These are phyloP conservation scores for Subanguina moxae DNA, from an alignment of 1,140 invertebrate species.

Conservation along the genomic window DNA sequence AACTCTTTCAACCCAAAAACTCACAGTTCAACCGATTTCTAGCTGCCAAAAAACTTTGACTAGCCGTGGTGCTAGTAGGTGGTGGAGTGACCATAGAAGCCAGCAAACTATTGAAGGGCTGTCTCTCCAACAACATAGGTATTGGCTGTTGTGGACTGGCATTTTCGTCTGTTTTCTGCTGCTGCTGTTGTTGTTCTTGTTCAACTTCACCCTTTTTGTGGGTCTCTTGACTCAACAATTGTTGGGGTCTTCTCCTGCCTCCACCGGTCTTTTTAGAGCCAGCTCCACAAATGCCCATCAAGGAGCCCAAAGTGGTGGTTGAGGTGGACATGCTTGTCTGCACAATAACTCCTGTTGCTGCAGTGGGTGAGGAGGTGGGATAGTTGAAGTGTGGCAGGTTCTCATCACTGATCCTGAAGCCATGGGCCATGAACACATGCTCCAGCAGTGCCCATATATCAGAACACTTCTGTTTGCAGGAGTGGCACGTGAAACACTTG, in stretches of 20 bases:
- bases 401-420: conserved; percentile 49
- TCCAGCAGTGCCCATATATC: conserved; percentile 56
- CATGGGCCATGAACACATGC: conserved; percentile 52
- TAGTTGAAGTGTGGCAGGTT: conserved; percentile 40
- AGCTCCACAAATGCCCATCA: not conserved
- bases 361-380: conserved; percentile 16
- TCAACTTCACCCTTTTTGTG: not conserved
- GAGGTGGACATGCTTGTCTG: no score
- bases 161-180: not conserved
- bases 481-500: conserved; percentile 45
- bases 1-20: no score
- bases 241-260: no score
- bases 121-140: not conserved
- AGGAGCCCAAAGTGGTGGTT: not conserved
- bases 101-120: not conserved
- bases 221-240: not conserved
- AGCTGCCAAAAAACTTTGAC: not conserved
- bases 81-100: not conserved
- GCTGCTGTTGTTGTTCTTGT: no score
- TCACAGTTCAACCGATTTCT: conserved; percentile 10
- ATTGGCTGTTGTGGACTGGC: not conserved
- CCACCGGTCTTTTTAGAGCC: not conserved
- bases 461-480: conserved; percentile 50
- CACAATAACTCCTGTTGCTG: not conserved
- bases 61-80: not conserved